Evolutionary conservation across 2,113 vertebrate genomes (phyloP).

Genomic region (Heloderma charlesbogerti): DNA sequence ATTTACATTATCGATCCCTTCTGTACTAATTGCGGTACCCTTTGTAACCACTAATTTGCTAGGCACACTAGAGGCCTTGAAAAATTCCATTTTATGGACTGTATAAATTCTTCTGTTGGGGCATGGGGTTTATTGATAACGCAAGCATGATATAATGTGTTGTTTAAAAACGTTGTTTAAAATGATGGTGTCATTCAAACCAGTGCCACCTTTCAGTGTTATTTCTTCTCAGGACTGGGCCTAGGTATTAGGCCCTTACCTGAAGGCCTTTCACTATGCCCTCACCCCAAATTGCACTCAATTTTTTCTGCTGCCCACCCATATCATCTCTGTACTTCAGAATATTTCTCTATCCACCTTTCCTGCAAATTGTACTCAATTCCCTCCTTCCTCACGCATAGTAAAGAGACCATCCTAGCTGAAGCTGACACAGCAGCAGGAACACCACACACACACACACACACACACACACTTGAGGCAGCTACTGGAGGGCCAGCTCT

Average conservation of each 20-base stretch:
- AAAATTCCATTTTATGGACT: conserved; percentile 22
- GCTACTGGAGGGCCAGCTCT: background rate
- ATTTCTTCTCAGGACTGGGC: background rate
- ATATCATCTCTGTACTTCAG: background rate
- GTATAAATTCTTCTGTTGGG: conserved; percentile 28
- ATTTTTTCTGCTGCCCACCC: too few relatives aligned
- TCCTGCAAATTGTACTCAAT: background rate
- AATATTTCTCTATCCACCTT: background rate
- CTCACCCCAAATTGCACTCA: background rate
- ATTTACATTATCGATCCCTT: background rate
- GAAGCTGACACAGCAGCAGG: background rate
- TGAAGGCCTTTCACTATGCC: background rate
- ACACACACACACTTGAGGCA: background rate
- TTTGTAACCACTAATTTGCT: conserved; percentile 22
- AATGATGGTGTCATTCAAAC: conserved; percentile 41
- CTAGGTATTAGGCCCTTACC: background rate
- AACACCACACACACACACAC: background rate
- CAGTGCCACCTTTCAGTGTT: background rate
- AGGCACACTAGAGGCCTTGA: background rate
- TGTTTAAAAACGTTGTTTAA: conserved; percentile 37
- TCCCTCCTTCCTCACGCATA: background rate
- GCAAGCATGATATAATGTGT: conserved; percentile 15
- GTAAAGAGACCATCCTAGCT: background rate
- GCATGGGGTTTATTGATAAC: conserved; percentile 9
- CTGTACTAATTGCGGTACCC: conserved; percentile 39